Evolutionary conservation across 2,113 vertebrate species (phyloP).

Genomic region (mouse (Mus musculus)): GRCm39 chr15:12518001-12518500

Average conservation of each 20-base stretch:
- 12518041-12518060: background rate
- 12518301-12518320: background rate
- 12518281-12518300: background rate
- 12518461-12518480: background rate
- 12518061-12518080: accelerated
- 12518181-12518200: background rate
- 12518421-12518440: slow-evolving; percentile 27
- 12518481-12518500: accelerated
- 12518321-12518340: background rate
- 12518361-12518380: background rate
- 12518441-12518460: background rate
- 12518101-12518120: background rate
- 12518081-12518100: background rate
- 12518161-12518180: background rate
- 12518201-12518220: background rate
- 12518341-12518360: background rate
- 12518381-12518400: background rate
- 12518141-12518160: background rate
- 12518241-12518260: background rate
- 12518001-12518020: background rate
- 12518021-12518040: background rate
- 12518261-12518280: background rate
- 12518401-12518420: background rate
- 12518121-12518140: background rate
- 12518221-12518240: background rate